Percentiles rank a stretch among this genome's conserved stretches.
These are phyloP conservation scores for Coenobita brevimanus DNA, from an alignment of 1,140 invertebrate genomes.

Conservation along the genomic window DNA sequence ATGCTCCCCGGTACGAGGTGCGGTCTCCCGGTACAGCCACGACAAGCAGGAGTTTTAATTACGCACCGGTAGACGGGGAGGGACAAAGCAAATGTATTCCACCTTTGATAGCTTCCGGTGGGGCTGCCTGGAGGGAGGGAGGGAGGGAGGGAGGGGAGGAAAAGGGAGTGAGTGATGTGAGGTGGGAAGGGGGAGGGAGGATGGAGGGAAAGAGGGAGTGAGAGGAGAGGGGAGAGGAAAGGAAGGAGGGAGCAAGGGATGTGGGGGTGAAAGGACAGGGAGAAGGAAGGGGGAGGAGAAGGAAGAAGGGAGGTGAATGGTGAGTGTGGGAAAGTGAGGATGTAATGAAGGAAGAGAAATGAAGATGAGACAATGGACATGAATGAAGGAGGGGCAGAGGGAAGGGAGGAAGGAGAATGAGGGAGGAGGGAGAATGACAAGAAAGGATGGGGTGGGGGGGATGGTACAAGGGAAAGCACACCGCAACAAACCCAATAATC, in stretches of 20 bases:
- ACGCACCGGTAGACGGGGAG: not conserved
- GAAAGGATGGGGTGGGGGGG: not conserved
- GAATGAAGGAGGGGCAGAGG: not conserved
- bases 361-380: not conserved
- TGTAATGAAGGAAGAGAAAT: too few species aligned
- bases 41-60: conserved; percentile 15
- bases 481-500: too few species aligned
- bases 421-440: not conserved
- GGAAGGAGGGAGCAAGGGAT: too few species aligned
- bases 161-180: not conserved
- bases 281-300: too few species aligned
- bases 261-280: too few species aligned
- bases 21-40: too few species aligned
- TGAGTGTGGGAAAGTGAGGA: too few species aligned
- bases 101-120: not conserved
- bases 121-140: not conserved
- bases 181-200: not conserved
- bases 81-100: conserved; percentile 39
- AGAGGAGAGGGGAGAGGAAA: not conserved
- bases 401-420: not conserved
- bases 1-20: too few species aligned
- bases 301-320: too few species aligned
- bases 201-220: not conserved
- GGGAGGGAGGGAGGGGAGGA: not conserved
- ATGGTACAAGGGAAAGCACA: too few species aligned